These are phyloP conservation scores for Babylonia areolata DNA, from an alignment of 1,140 invertebrate species.

Conservation along the genomic window DNA sequence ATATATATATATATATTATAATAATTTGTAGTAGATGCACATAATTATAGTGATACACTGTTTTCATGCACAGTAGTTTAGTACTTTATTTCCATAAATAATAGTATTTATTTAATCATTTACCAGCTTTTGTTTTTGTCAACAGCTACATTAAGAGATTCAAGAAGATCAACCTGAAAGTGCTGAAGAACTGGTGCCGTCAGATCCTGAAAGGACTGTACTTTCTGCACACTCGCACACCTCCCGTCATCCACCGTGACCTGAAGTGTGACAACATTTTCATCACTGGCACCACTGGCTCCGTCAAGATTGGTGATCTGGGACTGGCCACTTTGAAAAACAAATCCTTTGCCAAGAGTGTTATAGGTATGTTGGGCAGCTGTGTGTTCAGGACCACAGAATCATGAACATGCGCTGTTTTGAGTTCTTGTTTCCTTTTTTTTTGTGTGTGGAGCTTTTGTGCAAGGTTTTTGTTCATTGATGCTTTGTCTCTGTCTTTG, in stretches of 20 bases:
- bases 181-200: conserved; percentile 95
- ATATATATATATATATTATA: no score
- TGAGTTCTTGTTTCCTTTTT: no score
- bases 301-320: conserved; percentile 99
- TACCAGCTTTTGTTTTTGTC: no score
- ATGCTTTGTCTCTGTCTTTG: no score
- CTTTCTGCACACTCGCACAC: conserved; percentile 97
- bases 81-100: no score
- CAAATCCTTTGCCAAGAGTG: conserved; percentile 98
- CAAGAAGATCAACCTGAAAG: conserved; percentile 98
- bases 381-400: conserved; percentile 5
- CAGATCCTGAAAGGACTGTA: conserved; percentile 98
- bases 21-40: no score
- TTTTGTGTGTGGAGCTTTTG: no score
- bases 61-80: no score
- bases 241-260: conserved; percentile 96
- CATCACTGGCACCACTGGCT: conserved; percentile 91
- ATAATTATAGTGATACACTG: no score
- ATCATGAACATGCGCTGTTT: no score
- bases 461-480: no score
- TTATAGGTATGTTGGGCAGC: conserved; percentile 85
- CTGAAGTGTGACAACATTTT: conserved; percentile 99
- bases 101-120: no score
- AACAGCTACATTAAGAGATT: conserved; percentile 94
- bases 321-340: conserved; percentile 99